phyloP scores from a whole-genome alignment of 1,140 invertebrate genomes.

The Metopolophium dirhodum region DNA sequence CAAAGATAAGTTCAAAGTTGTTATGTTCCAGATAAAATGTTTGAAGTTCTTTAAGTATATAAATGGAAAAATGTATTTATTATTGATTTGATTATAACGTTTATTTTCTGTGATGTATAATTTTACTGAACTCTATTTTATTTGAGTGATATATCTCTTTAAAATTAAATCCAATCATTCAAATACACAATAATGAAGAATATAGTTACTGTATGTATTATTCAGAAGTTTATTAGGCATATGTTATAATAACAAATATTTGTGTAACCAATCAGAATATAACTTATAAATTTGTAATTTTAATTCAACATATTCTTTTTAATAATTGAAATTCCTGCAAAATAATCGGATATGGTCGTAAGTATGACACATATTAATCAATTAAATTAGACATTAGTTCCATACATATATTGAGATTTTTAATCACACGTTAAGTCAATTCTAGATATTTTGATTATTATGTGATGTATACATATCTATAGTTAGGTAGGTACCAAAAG shows the following conservation, averaged over 20 bases:
- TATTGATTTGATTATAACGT: no score
- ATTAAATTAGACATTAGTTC: no score
- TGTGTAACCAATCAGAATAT: neutral
- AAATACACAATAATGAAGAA: neutral
- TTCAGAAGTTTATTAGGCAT: neutral
- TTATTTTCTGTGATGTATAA: no score
- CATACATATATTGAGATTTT: neutral
- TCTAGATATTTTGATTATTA: neutral
- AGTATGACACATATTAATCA: neutral
- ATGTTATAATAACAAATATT: neutral
- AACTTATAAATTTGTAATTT: neutral
- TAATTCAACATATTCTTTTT: neutral
- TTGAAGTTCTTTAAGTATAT: no score
- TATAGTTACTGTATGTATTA: neutral
- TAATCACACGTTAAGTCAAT: neutral
- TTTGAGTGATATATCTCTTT: neutral
- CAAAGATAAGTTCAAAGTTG: no score
- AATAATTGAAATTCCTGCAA: no score
- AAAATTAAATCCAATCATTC: no score
- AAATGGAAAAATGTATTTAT: no score
- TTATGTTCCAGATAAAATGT: no score
- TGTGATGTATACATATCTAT: neutral
- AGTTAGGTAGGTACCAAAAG: neutral
- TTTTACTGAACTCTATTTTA: no score
- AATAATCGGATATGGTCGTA: no score